Conservation (phyloP, 1,140 invertebrate species). For the Drosophila nebulosa region DNA sequence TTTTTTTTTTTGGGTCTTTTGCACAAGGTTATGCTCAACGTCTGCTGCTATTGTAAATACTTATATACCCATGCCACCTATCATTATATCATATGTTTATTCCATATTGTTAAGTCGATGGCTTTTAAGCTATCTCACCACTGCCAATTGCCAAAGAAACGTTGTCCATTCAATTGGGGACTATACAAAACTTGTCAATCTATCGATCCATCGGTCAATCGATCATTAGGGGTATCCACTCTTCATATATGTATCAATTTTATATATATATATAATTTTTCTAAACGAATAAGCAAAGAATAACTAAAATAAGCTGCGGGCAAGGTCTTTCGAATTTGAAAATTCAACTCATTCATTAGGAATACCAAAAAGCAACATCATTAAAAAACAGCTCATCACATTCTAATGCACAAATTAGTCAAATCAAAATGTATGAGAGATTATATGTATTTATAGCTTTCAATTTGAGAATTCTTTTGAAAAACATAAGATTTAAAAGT, state of each 20-base stretch:
- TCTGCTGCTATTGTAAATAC: slow-evolving; percentile 52
- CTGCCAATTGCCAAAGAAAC: slow-evolving; percentile 22
- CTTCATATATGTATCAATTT: background rate
- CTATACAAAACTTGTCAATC: slow-evolving; percentile 1
- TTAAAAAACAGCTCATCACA: background rate
- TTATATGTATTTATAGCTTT: background rate
- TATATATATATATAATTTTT: background rate
- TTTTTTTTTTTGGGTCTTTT: slow-evolving; percentile 46
- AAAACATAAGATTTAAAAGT: too few species aligned
- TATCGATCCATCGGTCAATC: too few species aligned
- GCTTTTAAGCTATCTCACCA: background rate
- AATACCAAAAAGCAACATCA: background rate
- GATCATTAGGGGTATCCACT: background rate
- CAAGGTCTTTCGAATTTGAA: background rate
- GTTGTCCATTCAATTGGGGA: background rate
- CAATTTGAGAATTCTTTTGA: too few species aligned
- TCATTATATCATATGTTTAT: slow-evolving; percentile 49
- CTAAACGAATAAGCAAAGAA: background rate
- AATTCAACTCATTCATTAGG: background rate
- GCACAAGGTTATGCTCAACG: slow-evolving; percentile 48
- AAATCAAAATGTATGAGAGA: background rate
- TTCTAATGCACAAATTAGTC: slow-evolving; percentile 9
- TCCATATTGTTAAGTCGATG: slow-evolving; percentile 19
- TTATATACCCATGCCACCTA: slow-evolving; percentile 29
- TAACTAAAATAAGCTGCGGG: background rate